Conservation (phyloP, 2,797 vertebrate species). For the Hemibagrus guttatus region DNA sequence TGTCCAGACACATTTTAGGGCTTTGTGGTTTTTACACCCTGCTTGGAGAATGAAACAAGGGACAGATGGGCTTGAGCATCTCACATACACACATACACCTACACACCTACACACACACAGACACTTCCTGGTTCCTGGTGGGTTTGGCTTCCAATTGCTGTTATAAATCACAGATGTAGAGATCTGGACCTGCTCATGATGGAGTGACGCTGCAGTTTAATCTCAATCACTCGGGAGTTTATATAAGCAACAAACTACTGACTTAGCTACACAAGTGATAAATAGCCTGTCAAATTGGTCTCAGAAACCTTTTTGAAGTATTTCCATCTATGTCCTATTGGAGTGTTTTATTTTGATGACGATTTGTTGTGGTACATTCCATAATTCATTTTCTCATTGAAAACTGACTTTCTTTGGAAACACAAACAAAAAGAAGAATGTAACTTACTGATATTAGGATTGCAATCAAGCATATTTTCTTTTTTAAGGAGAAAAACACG, state of each 20-base stretch:
- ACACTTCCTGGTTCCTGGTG: constrained; percentile 19
- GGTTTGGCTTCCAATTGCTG: background rate
- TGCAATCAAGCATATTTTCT: no score
- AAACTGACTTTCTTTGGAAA: no score
- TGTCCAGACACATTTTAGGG: constrained; percentile 16
- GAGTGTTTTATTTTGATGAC: background rate
- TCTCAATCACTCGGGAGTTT: background rate
- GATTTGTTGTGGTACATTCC: no score
- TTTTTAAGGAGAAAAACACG: no score
- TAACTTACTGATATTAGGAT: no score
- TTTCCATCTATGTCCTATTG: background rate
- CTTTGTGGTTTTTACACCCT: constrained; percentile 8
- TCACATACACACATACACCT: background rate
- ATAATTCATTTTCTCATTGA: no score
- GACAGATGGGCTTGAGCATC: background rate
- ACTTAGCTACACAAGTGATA: background rate
- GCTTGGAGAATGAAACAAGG: constrained; percentile 17
- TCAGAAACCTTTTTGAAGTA: background rate
- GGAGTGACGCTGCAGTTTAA: constrained; percentile 10
- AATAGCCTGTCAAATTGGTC: background rate
- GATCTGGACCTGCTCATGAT: background rate
- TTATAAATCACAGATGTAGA: constrained; percentile 35
- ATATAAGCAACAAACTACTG: background rate
- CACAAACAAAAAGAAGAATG: no score
- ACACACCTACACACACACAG: constrained; percentile 4